Base-by-base conservation (phyloP, 2,797 vertebrate genomes). In the Diglossa cyanea region DNA sequence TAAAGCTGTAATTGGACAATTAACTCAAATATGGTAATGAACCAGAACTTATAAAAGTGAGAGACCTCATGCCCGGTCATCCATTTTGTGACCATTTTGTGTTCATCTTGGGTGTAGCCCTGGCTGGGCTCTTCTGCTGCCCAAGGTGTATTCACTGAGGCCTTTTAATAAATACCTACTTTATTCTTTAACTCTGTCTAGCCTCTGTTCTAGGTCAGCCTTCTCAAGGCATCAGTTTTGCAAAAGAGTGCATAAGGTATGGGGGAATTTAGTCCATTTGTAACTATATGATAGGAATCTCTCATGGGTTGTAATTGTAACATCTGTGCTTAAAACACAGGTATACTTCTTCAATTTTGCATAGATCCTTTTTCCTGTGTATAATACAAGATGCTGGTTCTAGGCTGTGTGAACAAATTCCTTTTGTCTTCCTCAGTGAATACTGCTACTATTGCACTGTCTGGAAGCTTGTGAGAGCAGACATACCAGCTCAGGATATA, bases 391-490 rank as follows among this genome's bases (percentile, higher is more conserved):
- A 67, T 74, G 14, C 28, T 80, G 26, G 23, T 44, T 89, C 35
- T 77, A 51, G 25, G 60, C 31, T 80, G 11, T 0, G 2, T 35
- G 54, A 13, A 16, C 62, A 78, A 61, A 58, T 68, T 83, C 39
- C 74, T 90, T 91, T 60, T 93, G 66, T 66, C 67, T 89, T 93
- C 9, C 21, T 9, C 30, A 28, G 21, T 77, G 55, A 91, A 85
- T 42, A n/a, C 63, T 58, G 72, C 54, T 89, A 79, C 74, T 74
- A 10, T 28, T 70, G 33, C 81, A 82, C 82, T 83, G 86, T 93
- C 94, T 94, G 72, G 62, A 83, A 86, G 58, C 40, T 91, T 88
- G 57, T 71, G 82, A 87, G 54, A 92, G 50, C 91, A 94, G 91
- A 90, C 76, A 1, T 86, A 91, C 50, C 79, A 62, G 50, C 42